Percentiles rank a stretch among this genome's conserved stretches.
phyloP scores from a whole-genome alignment of 1,140 invertebrate species.

The Stratiolaelaps scimitus region DNA sequence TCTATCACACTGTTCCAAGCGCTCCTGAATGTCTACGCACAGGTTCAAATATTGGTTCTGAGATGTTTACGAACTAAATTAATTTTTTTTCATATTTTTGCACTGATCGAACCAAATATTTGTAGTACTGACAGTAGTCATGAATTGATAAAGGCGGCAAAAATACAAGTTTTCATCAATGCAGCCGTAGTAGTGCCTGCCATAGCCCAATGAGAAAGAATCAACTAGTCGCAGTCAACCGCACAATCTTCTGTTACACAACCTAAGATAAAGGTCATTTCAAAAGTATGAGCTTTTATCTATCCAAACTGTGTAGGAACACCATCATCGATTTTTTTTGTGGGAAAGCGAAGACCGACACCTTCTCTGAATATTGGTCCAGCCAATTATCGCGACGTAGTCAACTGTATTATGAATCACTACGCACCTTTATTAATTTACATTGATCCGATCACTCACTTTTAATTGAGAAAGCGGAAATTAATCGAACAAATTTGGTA shows the following conservation, averaged over 20 bases:
- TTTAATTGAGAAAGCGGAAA: background rate
- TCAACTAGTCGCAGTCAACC: too few species aligned
- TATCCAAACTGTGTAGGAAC: background rate
- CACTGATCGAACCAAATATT: background rate
- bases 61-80: background rate
- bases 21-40: background rate
- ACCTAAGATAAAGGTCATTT: too few species aligned
- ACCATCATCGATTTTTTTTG: background rate
- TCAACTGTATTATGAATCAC: background rate
- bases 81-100: background rate
- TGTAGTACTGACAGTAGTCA: background rate
- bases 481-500: background rate
- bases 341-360: background rate
- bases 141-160: background rate
- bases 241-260: too few species aligned
- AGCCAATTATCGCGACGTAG: background rate
- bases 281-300: too few species aligned
- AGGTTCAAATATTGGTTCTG: background rate
- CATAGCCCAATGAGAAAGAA: too few species aligned
- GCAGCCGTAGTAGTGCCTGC: too few species aligned
- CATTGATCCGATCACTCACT: background rate
- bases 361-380: background rate
- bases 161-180: background rate
- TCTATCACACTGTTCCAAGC: constrained; percentile 5
- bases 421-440: background rate